Base-by-base conservation (phyloP, 1,140 invertebrate species). In the Paraescarpia echinospica region DNA sequence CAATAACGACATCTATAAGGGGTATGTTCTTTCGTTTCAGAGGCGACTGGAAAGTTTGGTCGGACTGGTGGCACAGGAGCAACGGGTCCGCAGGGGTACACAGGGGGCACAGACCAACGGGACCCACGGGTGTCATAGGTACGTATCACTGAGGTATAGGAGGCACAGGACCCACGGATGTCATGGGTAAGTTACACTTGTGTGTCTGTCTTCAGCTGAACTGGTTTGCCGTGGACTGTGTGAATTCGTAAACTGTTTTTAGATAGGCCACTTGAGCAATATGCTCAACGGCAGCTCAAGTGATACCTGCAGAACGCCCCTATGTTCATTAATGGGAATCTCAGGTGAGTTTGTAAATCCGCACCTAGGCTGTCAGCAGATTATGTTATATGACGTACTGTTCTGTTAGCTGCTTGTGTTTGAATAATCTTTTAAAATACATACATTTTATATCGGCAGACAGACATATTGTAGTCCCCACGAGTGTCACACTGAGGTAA, bases 181-280 rank as follows among this genome's bases (percentile, higher is more conserved):
- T n/a, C n/a, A n/a, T n/a, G n/a, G n/a, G n/a, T n/a, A n/a, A n/a
- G n/a, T n/a, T n/a, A n/a, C n/a, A n/a, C n/a, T n/a, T n/a, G n/a
- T 77, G 59, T 77, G 8, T 77, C 8, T 77, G 59, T 77, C 4
- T 18, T 77, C 59, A 77, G 59, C 27, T 77, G 59, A 77, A 27
- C 27, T 31, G 4, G 59, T 18, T 77, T 77, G 59, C 59, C 4
- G 59, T 77, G 27, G 59, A 18, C 59, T 77, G 59, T 77, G 59
- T n/a, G n/a, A n/a, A n/a, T n/a, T n/a, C n/a, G n/a, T 77, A 77
- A 77, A 77, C 59, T 77, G 59, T 77, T 31, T 90, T 77, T 89
- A 92, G 89, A 90, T 92, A 94, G 93, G 93, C 94, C 93, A 93
- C 93, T 94, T 92, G 93, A 77, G 59, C 59, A 77, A 91, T 48